Conservation (phyloP, 2,888 invertebrate genomes). For the Panopea generosa region DNA sequence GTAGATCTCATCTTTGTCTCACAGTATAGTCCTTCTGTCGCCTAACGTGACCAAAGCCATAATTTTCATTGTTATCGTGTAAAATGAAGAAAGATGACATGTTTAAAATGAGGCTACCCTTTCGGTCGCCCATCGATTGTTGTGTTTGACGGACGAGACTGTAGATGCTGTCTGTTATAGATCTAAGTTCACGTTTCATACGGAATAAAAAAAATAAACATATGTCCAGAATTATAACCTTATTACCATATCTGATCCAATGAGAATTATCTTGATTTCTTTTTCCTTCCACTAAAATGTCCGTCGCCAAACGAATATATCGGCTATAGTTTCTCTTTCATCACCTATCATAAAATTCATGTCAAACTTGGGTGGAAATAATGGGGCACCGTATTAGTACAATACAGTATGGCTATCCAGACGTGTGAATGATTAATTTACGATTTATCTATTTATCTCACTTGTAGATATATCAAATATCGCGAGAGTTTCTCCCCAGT, state of each 20-base stretch:
- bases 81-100: too few species aligned
- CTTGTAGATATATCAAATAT: constrained; percentile 1
- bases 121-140: too few species aligned
- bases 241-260: constrained; percentile 5
- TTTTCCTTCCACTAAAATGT: constrained; percentile 16
- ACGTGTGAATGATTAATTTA: constrained; percentile 7
- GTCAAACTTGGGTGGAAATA: constrained; percentile 7
- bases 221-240: background rate
- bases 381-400: background rate
- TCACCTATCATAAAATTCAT: constrained; percentile 2
- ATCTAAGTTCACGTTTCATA: background rate
- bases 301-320: constrained; percentile 8
- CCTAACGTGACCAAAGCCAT: too few species aligned
- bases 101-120: too few species aligned
- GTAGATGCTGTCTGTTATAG: background rate
- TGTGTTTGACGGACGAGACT: background rate
- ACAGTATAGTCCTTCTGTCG: too few species aligned
- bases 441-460: constrained; percentile 2
- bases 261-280: background rate
- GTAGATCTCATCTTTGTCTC: too few species aligned
- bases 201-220: background rate
- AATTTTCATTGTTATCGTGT: too few species aligned
- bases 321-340: background rate
- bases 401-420: background rate
- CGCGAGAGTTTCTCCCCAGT: background rate